These are phyloP conservation scores for Stegastes partitus DNA, from an alignment of 2,113 vertebrate genomes.

Conservation along the genomic window DNA sequence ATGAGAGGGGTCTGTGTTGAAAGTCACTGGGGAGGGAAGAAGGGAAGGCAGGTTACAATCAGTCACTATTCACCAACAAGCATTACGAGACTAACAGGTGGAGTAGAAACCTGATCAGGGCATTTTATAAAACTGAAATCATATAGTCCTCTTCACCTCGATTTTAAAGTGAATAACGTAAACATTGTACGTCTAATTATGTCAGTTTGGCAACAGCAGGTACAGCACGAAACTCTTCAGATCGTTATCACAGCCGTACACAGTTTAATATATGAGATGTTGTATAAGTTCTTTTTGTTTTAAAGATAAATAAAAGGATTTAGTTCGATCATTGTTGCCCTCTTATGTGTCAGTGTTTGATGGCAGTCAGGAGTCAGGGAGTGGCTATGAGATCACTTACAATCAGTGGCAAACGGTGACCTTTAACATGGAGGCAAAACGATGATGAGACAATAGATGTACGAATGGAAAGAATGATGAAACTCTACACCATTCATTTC, in stretches of 20 bases:
- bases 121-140: background rate
- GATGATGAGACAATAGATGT: constrained; percentile 35
- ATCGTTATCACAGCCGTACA: too few relatives aligned
- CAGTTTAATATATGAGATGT: background rate
- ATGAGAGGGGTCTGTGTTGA: constrained; percentile 27
- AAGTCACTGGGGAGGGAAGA: constrained; percentile 56
- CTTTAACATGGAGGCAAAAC: constrained; percentile 34
- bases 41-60: constrained; percentile 29
- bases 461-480: constrained; percentile 64
- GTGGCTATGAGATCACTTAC: constrained; percentile 36
- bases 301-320: background rate
- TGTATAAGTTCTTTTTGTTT: background rate
- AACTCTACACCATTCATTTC: constrained; percentile 24
- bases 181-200: background rate
- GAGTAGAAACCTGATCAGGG: background rate
- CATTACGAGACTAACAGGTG: background rate
- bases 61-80: background rate
- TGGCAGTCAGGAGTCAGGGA: constrained; percentile 55
- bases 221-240: background rate
- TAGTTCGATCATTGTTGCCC: background rate
- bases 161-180: background rate
- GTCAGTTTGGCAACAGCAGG: background rate
- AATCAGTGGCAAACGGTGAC: background rate
- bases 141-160: background rate
- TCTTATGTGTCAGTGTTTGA: background rate